Conservation (phyloP, 1,140 invertebrate species). For the Solenopsis fugax region DNA sequence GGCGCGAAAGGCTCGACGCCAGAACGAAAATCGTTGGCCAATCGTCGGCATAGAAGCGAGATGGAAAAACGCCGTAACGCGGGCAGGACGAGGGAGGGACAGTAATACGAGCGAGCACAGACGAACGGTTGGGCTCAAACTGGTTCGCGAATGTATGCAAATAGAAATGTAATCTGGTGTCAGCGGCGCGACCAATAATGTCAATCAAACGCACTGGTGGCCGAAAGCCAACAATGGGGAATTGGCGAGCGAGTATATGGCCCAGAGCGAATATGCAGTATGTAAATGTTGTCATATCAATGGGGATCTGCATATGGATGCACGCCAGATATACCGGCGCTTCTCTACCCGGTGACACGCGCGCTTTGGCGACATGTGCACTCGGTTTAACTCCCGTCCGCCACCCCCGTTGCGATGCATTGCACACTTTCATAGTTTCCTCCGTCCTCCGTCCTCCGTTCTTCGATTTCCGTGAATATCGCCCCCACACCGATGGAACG, state of each 20-base stretch:
- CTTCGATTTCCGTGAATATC: constrained; percentile 47
- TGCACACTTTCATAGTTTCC: neutral
- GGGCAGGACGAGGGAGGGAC: neutral
- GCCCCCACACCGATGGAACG: neutral
- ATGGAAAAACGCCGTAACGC: neutral
- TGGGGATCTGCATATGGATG: constrained; percentile 87
- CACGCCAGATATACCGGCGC: constrained; percentile 81
- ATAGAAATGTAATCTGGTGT: constrained; percentile 87
- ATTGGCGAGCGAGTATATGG: constrained; percentile 85
- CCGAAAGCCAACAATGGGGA: constrained; percentile 86
- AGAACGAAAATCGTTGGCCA: constrained; percentile 49
- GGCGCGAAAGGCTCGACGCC: neutral
- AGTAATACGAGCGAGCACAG: constrained; percentile 23
- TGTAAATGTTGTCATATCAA: constrained; percentile 87
- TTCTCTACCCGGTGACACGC: constrained; percentile 78
- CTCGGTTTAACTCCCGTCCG: constrained; percentile 65
- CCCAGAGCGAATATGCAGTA: constrained; percentile 86
- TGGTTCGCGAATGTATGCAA: constrained; percentile 86
- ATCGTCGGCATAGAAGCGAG: constrained; percentile 31
- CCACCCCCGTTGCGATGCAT: constrained; percentile 7
- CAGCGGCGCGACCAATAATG: constrained; percentile 87
- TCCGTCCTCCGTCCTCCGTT: constrained; percentile 15
- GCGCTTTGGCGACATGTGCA: constrained; percentile 83
- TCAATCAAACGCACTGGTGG: constrained; percentile 86
- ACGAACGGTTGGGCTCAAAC: constrained; percentile 72